Evolutionary conservation across 2,797 vertebrate genomes (phyloP).

Genomic region (Menidia menidia): DNA sequence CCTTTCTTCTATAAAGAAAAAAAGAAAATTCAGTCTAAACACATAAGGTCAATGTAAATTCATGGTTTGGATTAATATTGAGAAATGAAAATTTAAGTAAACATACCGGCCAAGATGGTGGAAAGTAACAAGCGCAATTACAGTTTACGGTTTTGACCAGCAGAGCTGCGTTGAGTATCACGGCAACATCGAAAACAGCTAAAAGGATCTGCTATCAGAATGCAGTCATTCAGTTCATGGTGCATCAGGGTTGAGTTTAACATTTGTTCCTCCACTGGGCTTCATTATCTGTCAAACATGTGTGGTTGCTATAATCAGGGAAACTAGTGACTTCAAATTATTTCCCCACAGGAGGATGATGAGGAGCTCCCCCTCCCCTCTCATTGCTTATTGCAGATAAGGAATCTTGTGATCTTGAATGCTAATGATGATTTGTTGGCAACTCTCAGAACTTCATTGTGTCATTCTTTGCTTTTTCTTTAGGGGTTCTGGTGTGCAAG

Average conservation of each 20-base stretch:
- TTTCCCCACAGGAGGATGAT: neutral
- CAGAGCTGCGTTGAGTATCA: constrained; percentile 4
- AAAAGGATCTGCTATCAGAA: constrained; percentile 35
- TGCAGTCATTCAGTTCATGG: neutral
- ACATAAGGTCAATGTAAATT: no score
- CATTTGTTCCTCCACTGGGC: neutral
- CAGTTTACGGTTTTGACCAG: neutral
- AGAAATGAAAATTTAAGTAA: neutral
- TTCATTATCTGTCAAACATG: constrained; percentile 7
- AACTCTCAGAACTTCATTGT: neutral
- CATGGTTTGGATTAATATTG: neutral
- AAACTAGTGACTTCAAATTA: neutral
- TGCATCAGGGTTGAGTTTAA: neutral
- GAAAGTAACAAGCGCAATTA: neutral
- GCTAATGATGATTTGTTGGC: neutral
- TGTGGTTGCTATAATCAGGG: neutral
- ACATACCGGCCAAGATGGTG: no score
- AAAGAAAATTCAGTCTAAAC: no score
- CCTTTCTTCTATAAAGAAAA: no score
- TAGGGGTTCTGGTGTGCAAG: constrained; percentile 87
- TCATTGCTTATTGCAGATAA: neutral
- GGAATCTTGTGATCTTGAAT: neutral
- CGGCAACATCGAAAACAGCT: constrained; percentile 17
- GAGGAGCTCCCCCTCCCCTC: neutral
- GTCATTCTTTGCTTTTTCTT: constrained; percentile 19